These are phyloP conservation scores for Pygoscelis adeliae DNA, from an alignment of 2,113 vertebrate genomes.

Conservation along the genomic window DNA sequence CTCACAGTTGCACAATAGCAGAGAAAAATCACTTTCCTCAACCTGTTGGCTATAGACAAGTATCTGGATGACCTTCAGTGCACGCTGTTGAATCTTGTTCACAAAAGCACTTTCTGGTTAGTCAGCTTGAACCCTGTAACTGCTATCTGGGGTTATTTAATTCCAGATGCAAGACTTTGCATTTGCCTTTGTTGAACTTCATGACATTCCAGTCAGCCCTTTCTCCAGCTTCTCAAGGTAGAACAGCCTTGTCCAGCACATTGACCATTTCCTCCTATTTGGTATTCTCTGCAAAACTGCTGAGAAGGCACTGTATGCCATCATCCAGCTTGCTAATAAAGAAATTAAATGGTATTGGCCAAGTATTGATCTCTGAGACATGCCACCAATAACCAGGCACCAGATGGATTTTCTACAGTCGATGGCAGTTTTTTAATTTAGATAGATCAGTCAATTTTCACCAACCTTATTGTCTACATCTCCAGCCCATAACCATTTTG, in stretches of 20 bases:
- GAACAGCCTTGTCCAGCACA: background rate
- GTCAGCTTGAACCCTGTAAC: background rate
- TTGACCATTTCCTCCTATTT: background rate
- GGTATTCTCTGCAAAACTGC: background rate
- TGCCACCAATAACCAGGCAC: too few species aligned
- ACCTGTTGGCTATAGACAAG: background rate
- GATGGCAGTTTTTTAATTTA: background rate
- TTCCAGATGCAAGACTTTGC: background rate
- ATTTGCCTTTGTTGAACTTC: background rate
- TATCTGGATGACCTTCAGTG: background rate
- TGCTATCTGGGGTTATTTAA: background rate
- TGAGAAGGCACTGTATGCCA: background rate
- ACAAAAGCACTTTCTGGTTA: background rate
- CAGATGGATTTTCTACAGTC: background rate
- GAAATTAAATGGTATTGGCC: background rate
- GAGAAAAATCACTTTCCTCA: background rate
- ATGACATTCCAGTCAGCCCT: background rate
- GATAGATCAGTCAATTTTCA: background rate
- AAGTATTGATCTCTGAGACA: background rate
- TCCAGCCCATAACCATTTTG: background rate
- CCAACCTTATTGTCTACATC: background rate
- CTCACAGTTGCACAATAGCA: background rate
- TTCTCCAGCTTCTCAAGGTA: background rate
- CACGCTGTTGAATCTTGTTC: background rate
- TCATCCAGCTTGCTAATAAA: background rate